Conservation (phyloP, 1,140 invertebrate species). For the Drosophila pruinosa region DNA sequence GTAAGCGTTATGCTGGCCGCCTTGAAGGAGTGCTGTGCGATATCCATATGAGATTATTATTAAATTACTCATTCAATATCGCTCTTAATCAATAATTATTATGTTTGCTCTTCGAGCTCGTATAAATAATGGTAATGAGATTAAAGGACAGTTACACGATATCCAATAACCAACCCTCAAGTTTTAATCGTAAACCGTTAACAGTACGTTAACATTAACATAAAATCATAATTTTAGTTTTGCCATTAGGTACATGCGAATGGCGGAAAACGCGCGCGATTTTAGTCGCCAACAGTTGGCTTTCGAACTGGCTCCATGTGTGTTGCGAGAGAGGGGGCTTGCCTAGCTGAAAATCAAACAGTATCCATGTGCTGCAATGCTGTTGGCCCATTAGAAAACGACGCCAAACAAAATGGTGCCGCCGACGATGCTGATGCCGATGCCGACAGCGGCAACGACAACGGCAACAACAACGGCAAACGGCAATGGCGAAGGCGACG, state of each 20-base stretch:
- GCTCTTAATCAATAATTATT: background rate
- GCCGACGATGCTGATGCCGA: constrained; percentile 19
- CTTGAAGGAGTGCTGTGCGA: constrained; percentile 2
- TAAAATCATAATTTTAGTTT: background rate
- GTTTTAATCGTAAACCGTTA: background rate
- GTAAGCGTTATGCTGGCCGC: background rate
- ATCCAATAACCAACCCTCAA: background rate
- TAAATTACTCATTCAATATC: background rate
- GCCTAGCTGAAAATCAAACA: constrained; percentile 14
- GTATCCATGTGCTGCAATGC: constrained; percentile 65
- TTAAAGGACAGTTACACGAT: background rate
- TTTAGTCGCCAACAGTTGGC: constrained; percentile 23
- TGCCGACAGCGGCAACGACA: constrained; percentile 2
- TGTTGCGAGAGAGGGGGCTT: background rate
- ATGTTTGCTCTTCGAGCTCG: too few relatives aligned
- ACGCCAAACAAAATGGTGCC: constrained; percentile 80
- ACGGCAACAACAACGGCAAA: constrained; percentile 37
- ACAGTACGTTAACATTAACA: background rate
- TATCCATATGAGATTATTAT: background rate
- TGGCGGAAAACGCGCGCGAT: constrained; percentile 48
- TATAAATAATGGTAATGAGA: background rate
- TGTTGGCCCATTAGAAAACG: constrained; percentile 77
- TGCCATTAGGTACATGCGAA: constrained; percentile 5
- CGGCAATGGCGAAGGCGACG: background rate
- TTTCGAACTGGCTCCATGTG: constrained; percentile 20